A percentile compares a stretch with the other conserved stretches of the same genome.
phyloP scores from a whole-genome alignment of 1,140 invertebrate species.

The Nebria ingens region DNA sequence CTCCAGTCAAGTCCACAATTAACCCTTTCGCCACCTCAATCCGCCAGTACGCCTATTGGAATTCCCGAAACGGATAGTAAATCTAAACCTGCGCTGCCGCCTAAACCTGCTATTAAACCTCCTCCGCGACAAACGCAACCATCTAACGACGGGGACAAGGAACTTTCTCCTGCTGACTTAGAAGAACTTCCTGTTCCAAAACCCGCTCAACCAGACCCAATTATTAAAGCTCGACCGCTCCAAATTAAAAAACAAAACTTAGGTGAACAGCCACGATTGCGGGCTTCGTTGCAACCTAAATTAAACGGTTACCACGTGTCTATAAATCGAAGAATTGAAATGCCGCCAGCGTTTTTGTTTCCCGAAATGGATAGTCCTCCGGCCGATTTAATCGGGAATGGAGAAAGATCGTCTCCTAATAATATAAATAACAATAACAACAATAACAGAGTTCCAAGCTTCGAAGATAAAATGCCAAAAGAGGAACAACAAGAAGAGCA shows the following conservation, averaged over 20 bases:
- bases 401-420: constrained; percentile 17
- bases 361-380: constrained; percentile 58
- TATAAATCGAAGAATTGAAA: constrained; percentile 65
- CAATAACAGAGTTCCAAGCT: too few species aligned
- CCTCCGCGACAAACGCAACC: constrained; percentile 40
- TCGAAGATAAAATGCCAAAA: constrained; percentile 21
- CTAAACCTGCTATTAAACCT: constrained; percentile 52
- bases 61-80: constrained; percentile 38
- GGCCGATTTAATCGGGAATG: constrained; percentile 20
- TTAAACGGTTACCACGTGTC: constrained; percentile 50
- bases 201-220: constrained; percentile 41
- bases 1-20: constrained; percentile 40
- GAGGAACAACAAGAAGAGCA: constrained; percentile 23
- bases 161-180: not conserved
- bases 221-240: constrained; percentile 68
- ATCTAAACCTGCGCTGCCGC: constrained; percentile 58
- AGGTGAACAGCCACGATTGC: constrained; percentile 63
- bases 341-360: constrained; percentile 71
- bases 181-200: constrained; percentile 17
- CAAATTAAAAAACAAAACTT: constrained; percentile 66
- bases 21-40: constrained; percentile 44
- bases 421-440: constrained; percentile 24
- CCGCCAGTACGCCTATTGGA: constrained; percentile 43
- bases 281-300: constrained; percentile 41
- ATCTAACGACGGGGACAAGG: constrained; percentile 30